These are phyloP conservation scores for Lepidocyrtoides sp. DNA, from an alignment of 2,888 invertebrate species.

Conservation along the genomic window DNA sequence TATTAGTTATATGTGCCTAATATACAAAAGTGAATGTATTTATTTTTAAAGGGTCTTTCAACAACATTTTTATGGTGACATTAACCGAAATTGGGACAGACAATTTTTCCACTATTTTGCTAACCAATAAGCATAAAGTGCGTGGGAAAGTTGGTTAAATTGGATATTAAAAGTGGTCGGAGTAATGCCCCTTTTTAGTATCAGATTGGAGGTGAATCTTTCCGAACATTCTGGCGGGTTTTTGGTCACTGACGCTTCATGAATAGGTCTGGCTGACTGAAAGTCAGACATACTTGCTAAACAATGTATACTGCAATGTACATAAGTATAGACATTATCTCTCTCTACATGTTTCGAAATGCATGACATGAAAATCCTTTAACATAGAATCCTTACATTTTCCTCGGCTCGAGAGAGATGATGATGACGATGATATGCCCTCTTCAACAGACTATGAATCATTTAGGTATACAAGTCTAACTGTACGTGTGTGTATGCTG, in stretches of 20 bases:
- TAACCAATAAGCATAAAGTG: neutral
- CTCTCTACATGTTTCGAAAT: neutral
- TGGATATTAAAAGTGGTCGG: neutral
- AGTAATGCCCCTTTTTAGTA: neutral
- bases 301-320: neutral
- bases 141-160: neutral
- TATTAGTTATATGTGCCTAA: neutral
- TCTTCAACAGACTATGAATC: neutral
- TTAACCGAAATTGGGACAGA: too few species aligned
- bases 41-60: neutral
- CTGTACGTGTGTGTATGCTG: too few species aligned
- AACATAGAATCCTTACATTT: conserved; percentile 25
- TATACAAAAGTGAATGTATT: neutral
- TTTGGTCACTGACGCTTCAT: conserved; percentile 51
- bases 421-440: neutral
- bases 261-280: conserved; percentile 14
- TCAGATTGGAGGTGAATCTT: conserved; percentile 31
- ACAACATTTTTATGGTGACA: neutral
- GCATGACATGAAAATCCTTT: conserved; percentile 21
- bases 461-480: neutral
- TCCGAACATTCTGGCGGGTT: conserved; percentile 73
- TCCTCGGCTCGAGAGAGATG: neutral
- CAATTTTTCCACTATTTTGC: too few species aligned
- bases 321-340: neutral
- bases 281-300: neutral